Conservation (phyloP, 2,797 vertebrate species). For the Leptodactylus fallax region DNA sequence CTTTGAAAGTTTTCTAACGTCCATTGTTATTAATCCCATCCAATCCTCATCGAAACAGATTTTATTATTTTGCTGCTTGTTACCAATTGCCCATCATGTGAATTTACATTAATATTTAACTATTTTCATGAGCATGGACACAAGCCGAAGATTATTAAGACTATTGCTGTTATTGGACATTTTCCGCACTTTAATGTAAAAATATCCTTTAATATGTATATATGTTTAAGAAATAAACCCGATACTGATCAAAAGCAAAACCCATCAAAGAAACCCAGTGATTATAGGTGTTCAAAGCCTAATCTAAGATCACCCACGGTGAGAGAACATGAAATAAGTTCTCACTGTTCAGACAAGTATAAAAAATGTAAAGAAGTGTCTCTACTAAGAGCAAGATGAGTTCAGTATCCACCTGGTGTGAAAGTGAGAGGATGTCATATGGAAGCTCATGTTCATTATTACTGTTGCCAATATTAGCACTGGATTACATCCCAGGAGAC, state of each 20-base stretch:
- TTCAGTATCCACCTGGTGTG: neutral
- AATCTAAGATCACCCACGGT: slow-evolving; percentile 24
- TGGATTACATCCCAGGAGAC: neutral
- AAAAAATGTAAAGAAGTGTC: neutral
- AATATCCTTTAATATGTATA: slow-evolving; percentile 36
- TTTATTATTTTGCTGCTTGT: neutral
- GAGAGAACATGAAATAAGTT: slow-evolving; percentile 6
- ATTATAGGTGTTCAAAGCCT: slow-evolving; percentile 52
- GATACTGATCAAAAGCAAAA: slow-evolving; percentile 50
- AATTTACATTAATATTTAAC: neutral
- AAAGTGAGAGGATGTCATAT: neutral
- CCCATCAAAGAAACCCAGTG: slow-evolving; percentile 24
- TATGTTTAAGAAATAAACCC: slow-evolving; percentile 30
- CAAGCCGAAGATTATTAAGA: neutral
- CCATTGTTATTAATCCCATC: neutral
- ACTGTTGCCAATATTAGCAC: too few species aligned
- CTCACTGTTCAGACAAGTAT: neutral
- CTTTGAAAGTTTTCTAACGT: neutral
- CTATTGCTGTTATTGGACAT: neutral
- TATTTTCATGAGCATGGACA: neutral
- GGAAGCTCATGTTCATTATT: neutral
- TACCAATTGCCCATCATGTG: neutral
- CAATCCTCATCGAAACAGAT: neutral
- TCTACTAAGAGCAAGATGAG: neutral
- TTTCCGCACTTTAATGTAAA: slow-evolving; percentile 17